Evolutionary conservation across 2,113 vertebrate genomes (phyloP).

Genomic region (Gila orcuttii): DNA sequence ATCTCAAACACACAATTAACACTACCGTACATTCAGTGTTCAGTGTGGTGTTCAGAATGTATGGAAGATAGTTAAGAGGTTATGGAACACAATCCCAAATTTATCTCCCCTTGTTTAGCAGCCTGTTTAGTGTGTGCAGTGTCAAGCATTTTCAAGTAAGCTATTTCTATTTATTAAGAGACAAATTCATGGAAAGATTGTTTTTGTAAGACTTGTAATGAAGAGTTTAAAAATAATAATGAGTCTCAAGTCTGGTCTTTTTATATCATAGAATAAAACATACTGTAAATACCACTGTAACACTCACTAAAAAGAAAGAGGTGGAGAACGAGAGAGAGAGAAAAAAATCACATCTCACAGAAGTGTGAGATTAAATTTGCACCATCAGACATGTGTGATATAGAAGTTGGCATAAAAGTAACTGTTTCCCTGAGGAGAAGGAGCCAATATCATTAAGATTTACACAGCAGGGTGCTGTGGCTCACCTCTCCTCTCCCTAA

Average conservation of each 20-base stretch:
- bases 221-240: background rate
- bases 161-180: background rate
- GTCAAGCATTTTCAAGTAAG: background rate
- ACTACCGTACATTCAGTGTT: background rate
- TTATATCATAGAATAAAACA: background rate
- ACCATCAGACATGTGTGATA: slow-evolving; percentile 65
- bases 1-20: background rate
- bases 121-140: background rate
- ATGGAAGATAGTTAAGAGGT: background rate
- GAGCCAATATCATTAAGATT: slow-evolving; percentile 69
- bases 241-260: slow-evolving; percentile 11
- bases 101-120: background rate
- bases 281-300: slow-evolving; percentile 26
- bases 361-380: slow-evolving; percentile 66
- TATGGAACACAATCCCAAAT: background rate
- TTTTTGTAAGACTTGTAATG: background rate
- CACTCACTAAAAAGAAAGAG: slow-evolving; percentile 38
- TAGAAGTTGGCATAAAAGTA: slow-evolving; percentile 65
- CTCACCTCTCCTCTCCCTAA: slow-evolving; percentile 65
- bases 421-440: slow-evolving; percentile 63
- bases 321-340: slow-evolving; percentile 9
- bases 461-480: slow-evolving; percentile 64
- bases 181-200: background rate
- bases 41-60: background rate
- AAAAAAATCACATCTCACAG: slow-evolving; percentile 54